Evolutionary conservation across 2,888 invertebrate species (phyloP).

Genomic region (Drosophila dives): DNA sequence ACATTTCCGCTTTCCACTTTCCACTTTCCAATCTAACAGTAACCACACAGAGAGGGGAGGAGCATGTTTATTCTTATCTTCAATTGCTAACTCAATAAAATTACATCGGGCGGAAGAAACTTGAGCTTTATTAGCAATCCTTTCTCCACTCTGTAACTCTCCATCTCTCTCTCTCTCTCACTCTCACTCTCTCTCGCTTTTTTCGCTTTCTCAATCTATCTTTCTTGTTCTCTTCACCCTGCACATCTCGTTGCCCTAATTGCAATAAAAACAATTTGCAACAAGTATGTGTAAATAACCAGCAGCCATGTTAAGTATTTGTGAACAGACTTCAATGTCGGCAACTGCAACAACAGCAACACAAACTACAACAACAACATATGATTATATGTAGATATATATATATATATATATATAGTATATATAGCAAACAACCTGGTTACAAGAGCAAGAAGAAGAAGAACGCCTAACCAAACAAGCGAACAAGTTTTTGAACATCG

Average conservation of each 20-base stretch:
- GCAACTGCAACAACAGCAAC: constrained; percentile 31
- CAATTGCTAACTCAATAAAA: constrained; percentile 53
- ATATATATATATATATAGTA: not conserved
- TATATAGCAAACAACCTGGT: constrained; percentile 45
- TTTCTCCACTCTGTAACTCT: constrained; percentile 1
- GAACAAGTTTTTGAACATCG: constrained; percentile 64
- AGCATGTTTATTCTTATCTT: constrained; percentile 51
- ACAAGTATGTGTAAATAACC: constrained; percentile 66
- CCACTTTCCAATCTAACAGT: constrained; percentile 26
- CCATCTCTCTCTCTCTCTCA: not conserved
- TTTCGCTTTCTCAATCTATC: not conserved
- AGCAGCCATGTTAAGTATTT: constrained; percentile 64
- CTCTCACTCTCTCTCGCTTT: not conserved
- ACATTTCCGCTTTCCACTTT: constrained; percentile 7
- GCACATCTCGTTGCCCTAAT: constrained; percentile 44
- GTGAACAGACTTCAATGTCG: constrained; percentile 62
- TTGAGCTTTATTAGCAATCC: constrained; percentile 49
- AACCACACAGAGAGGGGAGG: not conserved
- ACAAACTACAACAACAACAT: constrained; percentile 19
- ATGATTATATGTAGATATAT: constrained; percentile 17
- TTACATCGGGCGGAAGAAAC: constrained; percentile 18
- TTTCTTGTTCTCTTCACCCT: not conserved
- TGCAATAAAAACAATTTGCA: constrained; percentile 70
- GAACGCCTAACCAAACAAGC: constrained; percentile 49
- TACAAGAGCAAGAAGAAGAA: constrained; percentile 18